Evolutionary conservation across 2,113 vertebrate genomes (phyloP), one percentile per base, ranked within the genome.

Genomic region (Eleginops maclovinus): DNA sequence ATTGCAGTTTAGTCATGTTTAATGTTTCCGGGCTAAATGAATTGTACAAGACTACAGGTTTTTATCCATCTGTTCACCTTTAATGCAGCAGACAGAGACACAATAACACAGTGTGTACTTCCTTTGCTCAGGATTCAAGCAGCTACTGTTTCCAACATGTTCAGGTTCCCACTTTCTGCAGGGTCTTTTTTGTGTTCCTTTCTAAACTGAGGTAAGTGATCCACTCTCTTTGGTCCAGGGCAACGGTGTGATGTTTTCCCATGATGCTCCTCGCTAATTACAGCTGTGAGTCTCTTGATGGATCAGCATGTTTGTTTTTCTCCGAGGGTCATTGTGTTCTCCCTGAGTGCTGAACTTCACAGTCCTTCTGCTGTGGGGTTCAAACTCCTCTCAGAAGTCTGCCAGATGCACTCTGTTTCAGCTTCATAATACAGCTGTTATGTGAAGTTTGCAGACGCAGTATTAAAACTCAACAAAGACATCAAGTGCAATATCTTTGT

Each of bases 281-380:
- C 31, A 51, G 64, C 44, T 51, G 56, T 51, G 12, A 3, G 47
- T 61, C 51, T 72, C 22, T 2, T 17, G 50, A 50, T 59, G 58
- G 53, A 26, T 19, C 65, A 72, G 47, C 16, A 9, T 66, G 66
- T 84, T 75, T 55, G 60, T 69, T 72, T 74, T 69, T 73, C 82
- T 63, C 62, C 0, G 1, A 43, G 67, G 50, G 22, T 63, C 77
- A 76, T 62, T 40, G 31, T 17, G 26, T 50, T 61, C 72, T 80
- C 41, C 11, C 15, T 24, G 31, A 60, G 36, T 16, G 6, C 46
- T 47, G 55, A 43, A 31, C 58, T 49, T 31, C 10, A 49, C 24
- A 1, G 50, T 68, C 28, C 22, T 58, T 46, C 31, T 36, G 31
- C 31, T 60, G 0, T 15, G 66, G 65, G 60, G 72, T 50, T 58